Percentiles rank a stretch among this genome's conserved stretches.
These are phyloP conservation scores for Lasioglossum vierecki DNA, from an alignment of 2,888 invertebrate species.

Conservation along the genomic window DNA sequence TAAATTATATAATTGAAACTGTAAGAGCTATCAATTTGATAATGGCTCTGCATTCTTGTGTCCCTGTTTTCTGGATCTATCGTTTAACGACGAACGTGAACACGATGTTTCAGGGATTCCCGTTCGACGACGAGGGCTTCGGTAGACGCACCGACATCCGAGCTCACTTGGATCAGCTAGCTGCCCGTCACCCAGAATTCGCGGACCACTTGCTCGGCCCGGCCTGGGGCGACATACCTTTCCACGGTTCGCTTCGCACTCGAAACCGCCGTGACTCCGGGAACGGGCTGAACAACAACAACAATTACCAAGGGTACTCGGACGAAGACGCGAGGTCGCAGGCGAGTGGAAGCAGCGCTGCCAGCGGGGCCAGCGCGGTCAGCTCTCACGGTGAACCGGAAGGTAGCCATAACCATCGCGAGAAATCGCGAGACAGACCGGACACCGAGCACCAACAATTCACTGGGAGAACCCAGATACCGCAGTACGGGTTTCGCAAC, in stretches of 20 bases:
- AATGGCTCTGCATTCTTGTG: no score
- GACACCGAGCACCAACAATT: conserved; percentile 25
- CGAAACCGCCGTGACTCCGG: conserved; percentile 76
- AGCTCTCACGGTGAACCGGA: conserved; percentile 79
- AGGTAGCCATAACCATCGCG: conserved; percentile 31
- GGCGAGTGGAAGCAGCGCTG: conserved; percentile 80
- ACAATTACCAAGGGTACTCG: conserved; percentile 72
- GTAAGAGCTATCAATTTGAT: no score
- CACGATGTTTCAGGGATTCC: conserved; percentile 85
- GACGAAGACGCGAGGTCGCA: conserved; percentile 82
- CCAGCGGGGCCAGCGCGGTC: conserved; percentile 78
- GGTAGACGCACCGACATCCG: conserved; percentile 84
- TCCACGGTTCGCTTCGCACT: conserved; percentile 73
- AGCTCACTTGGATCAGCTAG: conserved; percentile 88
- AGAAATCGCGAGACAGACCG: conserved; percentile 29
- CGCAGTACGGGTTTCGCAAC: conserved; percentile 90
- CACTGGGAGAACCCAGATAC: conserved; percentile 83
- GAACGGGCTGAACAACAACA: conserved; percentile 64
- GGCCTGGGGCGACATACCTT: conserved; percentile 80
- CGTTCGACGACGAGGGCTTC: conserved; percentile 87
- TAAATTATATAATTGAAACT: no score
- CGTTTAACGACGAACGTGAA: background rate
- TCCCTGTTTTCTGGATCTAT: background rate
- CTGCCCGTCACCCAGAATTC: conserved; percentile 90
- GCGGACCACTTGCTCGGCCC: conserved; percentile 87